Base-by-base conservation (phyloP, 2,888 invertebrate species). In the Sceliomorpha sp. region DNA sequence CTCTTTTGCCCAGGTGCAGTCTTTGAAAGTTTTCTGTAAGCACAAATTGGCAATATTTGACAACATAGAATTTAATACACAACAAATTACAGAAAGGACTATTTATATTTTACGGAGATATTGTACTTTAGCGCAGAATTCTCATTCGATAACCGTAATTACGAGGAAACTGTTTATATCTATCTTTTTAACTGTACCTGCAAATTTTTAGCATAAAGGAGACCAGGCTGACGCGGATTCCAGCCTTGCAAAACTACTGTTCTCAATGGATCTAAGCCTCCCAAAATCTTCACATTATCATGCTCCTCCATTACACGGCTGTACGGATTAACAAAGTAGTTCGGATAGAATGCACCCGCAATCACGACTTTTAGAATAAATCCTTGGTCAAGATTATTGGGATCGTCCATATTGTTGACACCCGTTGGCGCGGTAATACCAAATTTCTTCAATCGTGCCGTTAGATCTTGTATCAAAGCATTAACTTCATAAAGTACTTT, bases 271-370 rank as follows among this genome's bases (percentile, higher is more conserved):
- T 97, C 93, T 24, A 92, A 89, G 0, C 96, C 96, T 13, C 91
- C 91, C 0, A 98, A 89, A 0, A 86, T 81, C 74, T 92, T 93
- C 92, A 20, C 92, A 5, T 34, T 39, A 0, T 66, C 66, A 1
- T 12, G 13, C 7, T 95, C 95, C 68, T 92, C 90, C 47, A 91
- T 90, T 42, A 91, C 90, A 26, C 89, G 88, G 1, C 90, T 89
- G 24, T 85, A 82, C 5, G 88, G 80, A 24, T 92, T 90, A n/a
- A 93, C 88, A 88, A 96, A 98, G 88, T 95, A 98, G 87, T 98
- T 93, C 0, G 98, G 98, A 89, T 97, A 98, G 88, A 98, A 97
- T 1, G 98, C 98, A 1, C 95, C 96, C 56, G 94, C 93, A 20
- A 96, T 89, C 8, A 94, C 90, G 31, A 95, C 86, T 89, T 94